A percentile compares a stretch with the other conserved stretches of the same genome.
phyloP scores from a whole-genome alignment of 1,140 invertebrate genomes.

The Drosophila parabipectinata region DNA sequence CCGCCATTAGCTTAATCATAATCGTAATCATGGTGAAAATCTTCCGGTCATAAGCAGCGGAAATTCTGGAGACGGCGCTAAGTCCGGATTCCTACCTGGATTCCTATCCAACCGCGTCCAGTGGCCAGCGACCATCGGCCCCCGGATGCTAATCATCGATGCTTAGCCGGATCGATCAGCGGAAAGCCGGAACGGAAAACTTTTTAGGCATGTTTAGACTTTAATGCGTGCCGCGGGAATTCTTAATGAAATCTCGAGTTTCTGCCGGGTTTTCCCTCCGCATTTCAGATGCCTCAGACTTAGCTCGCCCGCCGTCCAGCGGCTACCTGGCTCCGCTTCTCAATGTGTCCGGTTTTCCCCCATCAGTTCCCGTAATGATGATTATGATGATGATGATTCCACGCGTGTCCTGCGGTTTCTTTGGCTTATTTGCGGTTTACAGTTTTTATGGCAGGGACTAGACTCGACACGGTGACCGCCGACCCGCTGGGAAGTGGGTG shows the following conservation, averaged over 20 bases:
- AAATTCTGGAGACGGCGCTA: slow-evolving; percentile 73
- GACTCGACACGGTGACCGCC: too few species aligned
- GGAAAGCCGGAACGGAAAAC: slow-evolving; percentile 48
- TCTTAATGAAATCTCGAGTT: slow-evolving; percentile 71
- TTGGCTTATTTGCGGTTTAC: slow-evolving; percentile 73
- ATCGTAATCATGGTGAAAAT: slow-evolving; percentile 74
- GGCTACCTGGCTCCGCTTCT: slow-evolving; percentile 52
- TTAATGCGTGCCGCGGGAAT: slow-evolving; percentile 79
- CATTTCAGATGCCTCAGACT: slow-evolving; percentile 21
- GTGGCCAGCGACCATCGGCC: background rate
- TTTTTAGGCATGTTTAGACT: slow-evolving; percentile 82
- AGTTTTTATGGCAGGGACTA: slow-evolving; percentile 51
- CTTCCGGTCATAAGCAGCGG: slow-evolving; percentile 78
- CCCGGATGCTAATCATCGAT: slow-evolving; percentile 76
- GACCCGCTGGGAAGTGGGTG: slow-evolving; percentile 60
- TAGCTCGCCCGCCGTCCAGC: background rate
- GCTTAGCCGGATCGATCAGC: slow-evolving; percentile 53
- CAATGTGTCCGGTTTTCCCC: slow-evolving; percentile 61
- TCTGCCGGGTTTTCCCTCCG: slow-evolving; percentile 57
- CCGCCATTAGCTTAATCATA: slow-evolving; percentile 77
- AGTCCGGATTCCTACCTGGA: slow-evolving; percentile 35
- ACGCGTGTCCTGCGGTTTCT: slow-evolving; percentile 71
- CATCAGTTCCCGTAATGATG: slow-evolving; percentile 39
- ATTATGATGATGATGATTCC: slow-evolving; percentile 50
- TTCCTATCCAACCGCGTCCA: slow-evolving; percentile 39